Evolutionary conservation across 2,888 invertebrate genomes (phyloP).

Genomic region (Toxonevra muliebris): DNA sequence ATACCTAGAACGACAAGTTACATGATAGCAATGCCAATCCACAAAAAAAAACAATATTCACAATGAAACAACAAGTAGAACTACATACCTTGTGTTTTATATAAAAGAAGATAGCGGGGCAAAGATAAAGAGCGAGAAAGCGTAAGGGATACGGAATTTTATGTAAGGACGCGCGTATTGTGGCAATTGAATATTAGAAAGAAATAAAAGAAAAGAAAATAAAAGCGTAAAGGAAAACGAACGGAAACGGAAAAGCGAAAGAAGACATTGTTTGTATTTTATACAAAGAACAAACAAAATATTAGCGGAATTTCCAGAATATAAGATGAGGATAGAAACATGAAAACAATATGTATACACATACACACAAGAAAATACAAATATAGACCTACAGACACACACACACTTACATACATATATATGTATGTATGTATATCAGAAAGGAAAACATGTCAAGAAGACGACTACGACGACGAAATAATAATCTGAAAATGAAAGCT

Average conservation of each 20-base stretch:
- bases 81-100: no score
- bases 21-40: no score
- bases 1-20: background rate
- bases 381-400: background rate
- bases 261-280: conserved; percentile 2
- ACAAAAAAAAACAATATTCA: no score
- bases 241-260: conserved; percentile 3
- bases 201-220: no score
- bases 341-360: background rate
- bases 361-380: background rate
- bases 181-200: no score
- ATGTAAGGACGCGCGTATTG: no score
- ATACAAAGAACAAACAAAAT: conserved; percentile 17
- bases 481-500: conserved; percentile 24
- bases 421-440: background rate
- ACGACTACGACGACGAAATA: conserved; percentile 13
- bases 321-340: conserved; percentile 14
- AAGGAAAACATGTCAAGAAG: background rate
- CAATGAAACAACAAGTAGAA: no score
- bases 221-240: background rate
- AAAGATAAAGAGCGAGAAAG: no score
- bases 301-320: conserved; percentile 21
- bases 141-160: no score
- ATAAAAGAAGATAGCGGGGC: no score
- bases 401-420: conserved; percentile 5